Conservation (phyloP, 2,797 vertebrate species). For the Macropus fuliginosus region DNA sequence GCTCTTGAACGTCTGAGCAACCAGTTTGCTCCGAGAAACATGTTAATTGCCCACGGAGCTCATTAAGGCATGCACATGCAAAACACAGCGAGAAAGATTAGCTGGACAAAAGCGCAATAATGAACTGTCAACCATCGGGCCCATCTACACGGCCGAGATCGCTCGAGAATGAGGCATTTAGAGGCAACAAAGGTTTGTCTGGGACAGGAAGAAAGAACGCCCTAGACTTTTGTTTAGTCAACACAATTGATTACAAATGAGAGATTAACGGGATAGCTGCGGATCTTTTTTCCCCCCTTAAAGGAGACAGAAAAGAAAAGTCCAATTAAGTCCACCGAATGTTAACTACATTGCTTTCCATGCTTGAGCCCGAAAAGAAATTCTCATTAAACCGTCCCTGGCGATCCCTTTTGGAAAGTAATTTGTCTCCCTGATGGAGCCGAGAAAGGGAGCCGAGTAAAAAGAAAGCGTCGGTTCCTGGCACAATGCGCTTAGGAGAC, state of each 20-base stretch:
- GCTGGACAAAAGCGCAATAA: constrained; percentile 93
- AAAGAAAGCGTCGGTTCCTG: constrained; percentile 91
- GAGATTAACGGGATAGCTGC: constrained; percentile 99
- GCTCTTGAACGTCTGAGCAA: constrained; percentile 96
- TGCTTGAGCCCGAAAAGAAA: constrained; percentile 97
- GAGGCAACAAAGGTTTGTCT: constrained; percentile 95
- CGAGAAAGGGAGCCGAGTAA: constrained; percentile 91
- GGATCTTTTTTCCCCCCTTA: constrained; percentile 86
- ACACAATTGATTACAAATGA: constrained; percentile 99
- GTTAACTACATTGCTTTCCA: constrained; percentile 99
- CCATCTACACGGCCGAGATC: constrained; percentile 94
- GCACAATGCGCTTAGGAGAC: constrained; percentile 94
- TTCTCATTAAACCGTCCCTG: constrained; percentile 99
- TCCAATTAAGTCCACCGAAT: constrained; percentile 99
- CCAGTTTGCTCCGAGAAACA: constrained; percentile 95
- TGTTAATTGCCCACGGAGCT: constrained; percentile 96
- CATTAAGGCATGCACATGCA: constrained; percentile 95
- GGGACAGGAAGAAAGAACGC: constrained; percentile 98
- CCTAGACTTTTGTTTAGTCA: constrained; percentile 98
- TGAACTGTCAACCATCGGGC: constrained; percentile 97
- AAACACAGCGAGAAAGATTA: constrained; percentile 93
- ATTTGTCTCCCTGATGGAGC: constrained; percentile 92
- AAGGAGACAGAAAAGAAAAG: constrained; percentile 94
- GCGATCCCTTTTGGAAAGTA: constrained; percentile 92
- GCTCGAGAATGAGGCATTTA: constrained; percentile 97